Base-by-base conservation (phyloP, 2,888 invertebrate species). In the Labia minor region DNA sequence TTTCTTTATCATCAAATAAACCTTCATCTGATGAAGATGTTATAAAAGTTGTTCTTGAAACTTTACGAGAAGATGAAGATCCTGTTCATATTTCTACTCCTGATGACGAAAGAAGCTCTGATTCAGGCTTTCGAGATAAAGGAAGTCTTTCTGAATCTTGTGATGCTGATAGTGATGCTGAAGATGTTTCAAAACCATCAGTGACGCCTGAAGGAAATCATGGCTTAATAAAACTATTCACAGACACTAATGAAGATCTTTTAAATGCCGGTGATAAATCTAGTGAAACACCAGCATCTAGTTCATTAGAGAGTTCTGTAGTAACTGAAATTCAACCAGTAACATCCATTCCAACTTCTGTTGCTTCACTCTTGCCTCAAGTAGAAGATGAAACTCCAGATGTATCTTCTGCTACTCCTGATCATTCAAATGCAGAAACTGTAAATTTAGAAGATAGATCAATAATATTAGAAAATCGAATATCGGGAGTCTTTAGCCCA, bases 81-180 rank as follows among this genome's bases (percentile, higher is more conserved):
- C 68, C 68, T 11, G 64, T 67, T 2, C 78, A 78, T 11, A 78
- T 78, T n/a, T 76, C 77, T 18, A 80, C 80, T 0, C 80, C 80
- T 0, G 80, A 80, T 67, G 80, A 80, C 65, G 80, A 80, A 68
- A 74, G 79, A 19, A 80, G 80, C 69, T 79, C 79, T n/a, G 80
- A 80, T 68, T 79, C 79, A 18, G 80, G 80, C 63, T 80, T 80
- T 66, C 74, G 80, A 14, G 80, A 80, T 68, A 80, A 80, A 69
- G 80, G 79, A n/a, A 74, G 75, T 68, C 67, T 74, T 16, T 74
- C 74, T 68, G 74, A 74, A 65, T 74, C 74, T 63, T 73, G 73
- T 65, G 75, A 74, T 66, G 73, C 73, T 67, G 73, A 72, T 20
- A 72, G 73, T 67, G 73, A 73, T 68, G 74, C 73, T 16, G 49